Percentiles rank a stretch among this genome's conserved stretches.
phyloP scores from a whole-genome alignment of 2,888 invertebrate genomes.

The Balanococcus diminutus region DNA sequence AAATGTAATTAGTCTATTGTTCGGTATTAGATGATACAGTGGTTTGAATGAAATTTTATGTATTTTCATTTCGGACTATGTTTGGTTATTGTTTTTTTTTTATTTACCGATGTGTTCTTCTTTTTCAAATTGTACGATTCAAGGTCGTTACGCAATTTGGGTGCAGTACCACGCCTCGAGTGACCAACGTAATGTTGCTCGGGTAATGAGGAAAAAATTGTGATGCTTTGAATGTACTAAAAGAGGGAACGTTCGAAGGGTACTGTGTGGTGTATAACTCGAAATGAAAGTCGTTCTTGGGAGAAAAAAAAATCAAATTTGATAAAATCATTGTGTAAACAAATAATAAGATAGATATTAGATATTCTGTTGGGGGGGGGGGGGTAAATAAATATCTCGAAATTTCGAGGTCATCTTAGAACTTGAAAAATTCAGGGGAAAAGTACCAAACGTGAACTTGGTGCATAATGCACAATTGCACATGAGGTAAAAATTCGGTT shows the following conservation, averaged over 20 bases:
- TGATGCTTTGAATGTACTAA: not conserved
- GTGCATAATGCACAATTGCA: too few relatives aligned
- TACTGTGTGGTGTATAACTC: too few relatives aligned
- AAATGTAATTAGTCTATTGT: conserved; percentile 22
- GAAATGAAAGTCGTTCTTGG: too few relatives aligned
- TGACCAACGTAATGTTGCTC: not conserved
- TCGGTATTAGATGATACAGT: not conserved
- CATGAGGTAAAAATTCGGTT: too few relatives aligned
- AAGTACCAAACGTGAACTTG: too few relatives aligned
- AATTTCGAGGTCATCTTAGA: too few relatives aligned
- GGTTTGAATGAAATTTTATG: not conserved
- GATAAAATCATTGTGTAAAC: too few relatives aligned
- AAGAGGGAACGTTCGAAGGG: not conserved
- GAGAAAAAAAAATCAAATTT: too few relatives aligned
- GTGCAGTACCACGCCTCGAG: not conserved
- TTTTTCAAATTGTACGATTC: not conserved
- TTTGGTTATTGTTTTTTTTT: not conserved
- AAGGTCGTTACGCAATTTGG: conserved; percentile 24
- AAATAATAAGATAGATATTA: too few relatives aligned
- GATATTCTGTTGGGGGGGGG: too few relatives aligned
- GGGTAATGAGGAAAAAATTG: not conserved
- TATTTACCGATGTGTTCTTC: not conserved
- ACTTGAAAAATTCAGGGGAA: too few relatives aligned
- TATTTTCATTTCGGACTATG: conserved; percentile 8
- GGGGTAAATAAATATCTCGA: too few relatives aligned